Evolutionary conservation across 2,888 invertebrate genomes (phyloP), one percentile per base, ranked within the genome.

Genomic region (Lasioglossum lativentre): DNA sequence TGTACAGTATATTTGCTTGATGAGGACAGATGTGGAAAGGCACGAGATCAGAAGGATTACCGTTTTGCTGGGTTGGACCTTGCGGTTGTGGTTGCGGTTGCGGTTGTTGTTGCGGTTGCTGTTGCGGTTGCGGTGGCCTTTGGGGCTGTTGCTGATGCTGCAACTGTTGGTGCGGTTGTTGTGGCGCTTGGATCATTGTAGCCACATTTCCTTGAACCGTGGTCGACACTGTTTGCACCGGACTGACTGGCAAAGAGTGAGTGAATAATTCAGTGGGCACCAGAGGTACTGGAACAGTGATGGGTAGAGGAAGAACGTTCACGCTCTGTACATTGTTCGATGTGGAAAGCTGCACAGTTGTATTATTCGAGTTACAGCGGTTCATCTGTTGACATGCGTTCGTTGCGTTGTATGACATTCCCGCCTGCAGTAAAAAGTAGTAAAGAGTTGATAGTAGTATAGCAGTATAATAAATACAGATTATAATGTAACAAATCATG

Each of bases 231-330:
- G 93, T 93, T 74, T 92, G 77, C 34, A 92, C 87, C 6, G 92
- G 78, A 59, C 91, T 92, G 3, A 91, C 88, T 27, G 93, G 87
- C 23, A 93, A 83, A 0, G 93, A 88, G 70, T 94, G 94, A 0
- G 93, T 87, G 83, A 94, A 95, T 56, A 93, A 82, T 85, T 95
- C 94, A 10, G 93, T 90, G 27, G 94, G 89, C 38, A 94, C 93
- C 56, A 94, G 91, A 16, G 94, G 93, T 38, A 94, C 91, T n/a
- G 95, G 93, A 5, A 94, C 89, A 16, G 93, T 92, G 70, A 93
- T 92, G 27, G 94, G 93, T 30, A 93, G 89, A 4, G 94, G 91
- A 81, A 95, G 89, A 8, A 93, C 91, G 79, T 91, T 93, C 4
- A 94, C 92, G 59, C 93, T 92, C 83, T 93, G 91, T 23, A 93